Conservation (phyloP, 53 echinoderm and acorn worm genomes). For the Arbacia lixula region DNA sequence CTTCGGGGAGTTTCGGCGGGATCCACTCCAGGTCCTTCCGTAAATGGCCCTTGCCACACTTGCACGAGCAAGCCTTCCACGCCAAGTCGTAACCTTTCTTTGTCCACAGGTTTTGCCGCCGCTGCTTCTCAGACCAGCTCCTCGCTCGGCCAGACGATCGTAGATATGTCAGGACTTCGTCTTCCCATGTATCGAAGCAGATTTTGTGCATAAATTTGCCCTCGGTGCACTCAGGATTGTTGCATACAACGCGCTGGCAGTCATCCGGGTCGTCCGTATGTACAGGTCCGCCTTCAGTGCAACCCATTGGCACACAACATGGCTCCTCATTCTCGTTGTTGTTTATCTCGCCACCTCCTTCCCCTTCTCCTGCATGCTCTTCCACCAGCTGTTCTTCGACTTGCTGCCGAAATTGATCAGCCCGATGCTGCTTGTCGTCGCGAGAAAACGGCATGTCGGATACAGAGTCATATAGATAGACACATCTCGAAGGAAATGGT, state of each 20-base stretch:
- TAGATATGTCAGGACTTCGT: conserved; percentile 92
- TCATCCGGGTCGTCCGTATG: conserved; percentile 89
- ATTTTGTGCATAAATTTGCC: conserved; percentile 91
- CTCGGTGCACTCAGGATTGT: conserved; percentile 87
- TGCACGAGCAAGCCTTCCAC: conserved; percentile 99
- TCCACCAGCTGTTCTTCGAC: conserved; percentile 66
- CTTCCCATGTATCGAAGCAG: conserved; percentile 94
- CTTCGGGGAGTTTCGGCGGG: conserved; percentile 81
- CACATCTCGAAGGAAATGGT: conserved; percentile 2
- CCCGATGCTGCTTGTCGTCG: conserved; percentile 86
- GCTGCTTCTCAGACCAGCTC: conserved; percentile 99
- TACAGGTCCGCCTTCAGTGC: conserved; percentile 71
- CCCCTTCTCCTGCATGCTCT: conserved; percentile 57
- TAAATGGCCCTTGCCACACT: conserved; percentile 93
- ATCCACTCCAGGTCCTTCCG: conserved; percentile 99
- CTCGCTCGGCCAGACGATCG: conserved; percentile 94
- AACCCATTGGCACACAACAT: conserved; percentile 94
- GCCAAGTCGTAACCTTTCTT: conserved; percentile 99
- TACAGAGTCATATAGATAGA: conserved; percentile 15
- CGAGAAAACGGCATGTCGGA: conserved; percentile 88
- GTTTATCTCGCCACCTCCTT: conserved; percentile 57
- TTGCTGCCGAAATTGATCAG: conserved; percentile 92
- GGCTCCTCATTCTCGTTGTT: conserved; percentile 70
- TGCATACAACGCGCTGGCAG: conserved; percentile 94
- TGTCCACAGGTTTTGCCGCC: conserved; percentile 98